Conservation (phyloP, 1,140 invertebrate species). For the Ceratosolen solmsi region DNA sequence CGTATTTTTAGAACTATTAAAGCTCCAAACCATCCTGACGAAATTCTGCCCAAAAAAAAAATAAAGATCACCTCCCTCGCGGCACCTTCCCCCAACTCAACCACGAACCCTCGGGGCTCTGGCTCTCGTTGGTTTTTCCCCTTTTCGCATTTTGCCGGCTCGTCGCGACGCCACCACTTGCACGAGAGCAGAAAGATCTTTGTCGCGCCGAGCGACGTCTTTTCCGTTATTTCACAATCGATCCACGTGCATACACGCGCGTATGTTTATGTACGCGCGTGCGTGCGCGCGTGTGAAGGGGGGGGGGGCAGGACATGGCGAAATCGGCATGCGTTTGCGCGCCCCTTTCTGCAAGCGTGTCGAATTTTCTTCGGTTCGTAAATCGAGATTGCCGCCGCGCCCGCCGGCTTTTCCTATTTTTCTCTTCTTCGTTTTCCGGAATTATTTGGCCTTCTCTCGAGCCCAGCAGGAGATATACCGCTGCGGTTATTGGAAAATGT, state of each 20-base stretch:
- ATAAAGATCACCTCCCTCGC: slow-evolving; percentile 8
- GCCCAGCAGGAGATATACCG: neutral
- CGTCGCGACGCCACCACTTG: neutral
- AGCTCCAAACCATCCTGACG: neutral
- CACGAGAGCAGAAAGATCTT: slow-evolving; percentile 30
- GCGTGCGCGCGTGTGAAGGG: no score
- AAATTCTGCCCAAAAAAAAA: slow-evolving; percentile 1
- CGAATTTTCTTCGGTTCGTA: slow-evolving; percentile 49
- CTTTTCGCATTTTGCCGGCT: slow-evolving; percentile 3
- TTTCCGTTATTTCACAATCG: slow-evolving; percentile 34
- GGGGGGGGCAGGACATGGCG: neutral
- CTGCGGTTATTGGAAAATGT: slow-evolving; percentile 44
- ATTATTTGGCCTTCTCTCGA: neutral
- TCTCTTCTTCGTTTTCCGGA: slow-evolving; percentile 29
- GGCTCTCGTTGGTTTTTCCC: neutral
- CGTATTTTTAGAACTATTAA: slow-evolving; percentile 21
- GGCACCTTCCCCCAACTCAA: neutral
- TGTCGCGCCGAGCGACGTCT: slow-evolving; percentile 30
- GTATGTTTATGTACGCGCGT: no score
- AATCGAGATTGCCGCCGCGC: slow-evolving; percentile 34
- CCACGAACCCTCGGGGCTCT: no score
- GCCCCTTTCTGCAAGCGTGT: slow-evolving; percentile 7
- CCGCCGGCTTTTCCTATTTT: slow-evolving; percentile 9
- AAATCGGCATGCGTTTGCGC: slow-evolving; percentile 24
- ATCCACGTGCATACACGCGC: no score